phyloP scores from a whole-genome alignment of 2,888 invertebrate genomes.

The Cryptophagus acutangulus region DNA sequence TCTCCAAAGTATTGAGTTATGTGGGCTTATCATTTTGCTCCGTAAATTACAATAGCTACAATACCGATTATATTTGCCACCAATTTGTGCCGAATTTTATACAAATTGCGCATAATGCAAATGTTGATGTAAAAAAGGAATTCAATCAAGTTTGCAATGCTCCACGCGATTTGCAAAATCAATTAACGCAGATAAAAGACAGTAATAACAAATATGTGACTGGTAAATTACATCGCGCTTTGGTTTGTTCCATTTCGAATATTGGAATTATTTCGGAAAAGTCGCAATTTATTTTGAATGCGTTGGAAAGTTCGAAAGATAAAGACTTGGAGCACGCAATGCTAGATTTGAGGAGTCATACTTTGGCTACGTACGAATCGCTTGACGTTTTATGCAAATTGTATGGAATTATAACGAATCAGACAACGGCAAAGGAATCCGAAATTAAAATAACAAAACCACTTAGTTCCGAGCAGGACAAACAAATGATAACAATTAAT shows the following conservation, averaged over 20 bases:
- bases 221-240: conserved; percentile 28
- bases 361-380: conserved; percentile 32
- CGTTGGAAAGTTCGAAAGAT: conserved; percentile 18
- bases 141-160: too few species aligned
- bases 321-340: conserved; percentile 16
- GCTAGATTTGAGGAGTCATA: conserved; percentile 27
- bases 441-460: background rate
- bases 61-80: conserved; percentile 16
- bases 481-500: conserved; percentile 6
- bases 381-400: conserved; percentile 31
- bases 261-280: conserved; percentile 31
- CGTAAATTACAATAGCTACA: conserved; percentile 1
- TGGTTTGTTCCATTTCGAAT: conserved; percentile 27
- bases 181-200: too few species aligned
- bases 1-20: conserved; percentile 30
- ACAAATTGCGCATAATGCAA: conserved; percentile 13
- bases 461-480: background rate
- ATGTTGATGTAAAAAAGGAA: conserved; percentile 16
- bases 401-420: conserved; percentile 27
- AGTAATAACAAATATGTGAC: too few species aligned
- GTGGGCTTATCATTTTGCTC: conserved; percentile 21
- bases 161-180: too few species aligned
- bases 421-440: conserved; percentile 5
- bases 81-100: conserved; percentile 17
- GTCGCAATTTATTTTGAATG: conserved; percentile 22